phyloP scores from a whole-genome alignment of 2,113 vertebrate genomes.

The Pluvialis apricaria region DNA sequence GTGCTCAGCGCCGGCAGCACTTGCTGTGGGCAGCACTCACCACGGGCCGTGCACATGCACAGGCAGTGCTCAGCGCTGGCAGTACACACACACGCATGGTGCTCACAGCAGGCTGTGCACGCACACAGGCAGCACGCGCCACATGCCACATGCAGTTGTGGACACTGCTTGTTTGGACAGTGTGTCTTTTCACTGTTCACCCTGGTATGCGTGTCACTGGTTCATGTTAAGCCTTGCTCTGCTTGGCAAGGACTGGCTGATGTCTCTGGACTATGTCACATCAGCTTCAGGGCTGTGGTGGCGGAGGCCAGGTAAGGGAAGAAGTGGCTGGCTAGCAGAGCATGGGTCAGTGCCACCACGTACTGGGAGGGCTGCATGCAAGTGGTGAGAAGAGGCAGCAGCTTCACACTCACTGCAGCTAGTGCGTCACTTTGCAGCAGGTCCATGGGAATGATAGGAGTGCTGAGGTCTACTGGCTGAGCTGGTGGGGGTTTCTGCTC shows the following conservation, averaged over 20 bases:
- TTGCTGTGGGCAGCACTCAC: not conserved
- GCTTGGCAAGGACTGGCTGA: not conserved
- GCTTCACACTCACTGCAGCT: not conserved
- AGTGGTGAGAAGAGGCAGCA: not conserved
- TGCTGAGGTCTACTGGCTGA: not conserved
- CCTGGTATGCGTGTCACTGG: not conserved
- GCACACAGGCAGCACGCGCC: not conserved
- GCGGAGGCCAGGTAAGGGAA: not conserved
- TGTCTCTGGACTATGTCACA: not conserved
- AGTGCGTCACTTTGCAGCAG: not conserved
- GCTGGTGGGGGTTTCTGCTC: not conserved
- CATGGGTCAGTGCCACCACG: not conserved
- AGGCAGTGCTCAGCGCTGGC: not conserved
- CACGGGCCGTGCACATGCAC: fast-evolving
- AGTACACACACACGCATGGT: not conserved
- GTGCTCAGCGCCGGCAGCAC: not conserved
- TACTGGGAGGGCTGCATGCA: not conserved
- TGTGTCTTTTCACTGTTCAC: not conserved
- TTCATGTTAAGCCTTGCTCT: not conserved
- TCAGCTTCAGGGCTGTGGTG: not conserved
- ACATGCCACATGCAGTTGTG: no score
- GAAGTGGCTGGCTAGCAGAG: not conserved
- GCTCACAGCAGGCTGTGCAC: not conserved
- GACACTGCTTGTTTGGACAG: not conserved
- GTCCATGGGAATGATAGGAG: not conserved